These are phyloP conservation scores for Ruditapes philippinarum DNA, from an alignment of 1,140 invertebrate genomes.

Conservation along the genomic window DNA sequence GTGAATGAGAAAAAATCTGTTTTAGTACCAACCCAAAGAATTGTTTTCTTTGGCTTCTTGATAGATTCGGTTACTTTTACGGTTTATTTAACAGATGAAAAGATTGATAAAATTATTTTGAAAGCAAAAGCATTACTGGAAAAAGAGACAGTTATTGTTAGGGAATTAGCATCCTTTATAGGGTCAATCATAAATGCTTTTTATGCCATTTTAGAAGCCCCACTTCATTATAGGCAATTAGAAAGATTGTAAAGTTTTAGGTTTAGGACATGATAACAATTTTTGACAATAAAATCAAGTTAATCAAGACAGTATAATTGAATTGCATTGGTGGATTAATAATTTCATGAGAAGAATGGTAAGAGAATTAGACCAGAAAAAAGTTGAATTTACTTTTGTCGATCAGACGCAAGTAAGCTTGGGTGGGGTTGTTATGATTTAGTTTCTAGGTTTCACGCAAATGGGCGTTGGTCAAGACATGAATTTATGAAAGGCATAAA, in stretches of 20 bases:
- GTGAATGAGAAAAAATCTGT: no score
- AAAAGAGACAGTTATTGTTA: background rate
- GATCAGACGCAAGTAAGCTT: background rate
- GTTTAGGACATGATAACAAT: background rate
- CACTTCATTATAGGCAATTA: no score
- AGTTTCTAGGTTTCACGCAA: background rate
- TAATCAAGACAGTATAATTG: background rate
- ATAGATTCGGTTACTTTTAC: no score
- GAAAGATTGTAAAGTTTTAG: no score
- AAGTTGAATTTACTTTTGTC: background rate
- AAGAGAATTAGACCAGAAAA: background rate
- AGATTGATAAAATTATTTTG: background rate
- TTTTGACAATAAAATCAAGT: background rate
- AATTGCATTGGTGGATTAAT: background rate
- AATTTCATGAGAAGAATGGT: background rate
- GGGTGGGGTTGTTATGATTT: background rate
- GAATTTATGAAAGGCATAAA: conserved; percentile 34
- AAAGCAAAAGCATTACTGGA: background rate
- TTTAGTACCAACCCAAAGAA: no score
- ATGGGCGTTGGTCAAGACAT: background rate
- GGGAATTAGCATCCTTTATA: conserved; percentile 48
- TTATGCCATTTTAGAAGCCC: conserved; percentile 12
- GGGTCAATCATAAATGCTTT: conserved; percentile 38
- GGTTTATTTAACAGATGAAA: no score
- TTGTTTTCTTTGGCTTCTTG: no score